phyloP scores from a whole-genome alignment of 2,888 invertebrate species.

The Archaeoteleia sp. region DNA sequence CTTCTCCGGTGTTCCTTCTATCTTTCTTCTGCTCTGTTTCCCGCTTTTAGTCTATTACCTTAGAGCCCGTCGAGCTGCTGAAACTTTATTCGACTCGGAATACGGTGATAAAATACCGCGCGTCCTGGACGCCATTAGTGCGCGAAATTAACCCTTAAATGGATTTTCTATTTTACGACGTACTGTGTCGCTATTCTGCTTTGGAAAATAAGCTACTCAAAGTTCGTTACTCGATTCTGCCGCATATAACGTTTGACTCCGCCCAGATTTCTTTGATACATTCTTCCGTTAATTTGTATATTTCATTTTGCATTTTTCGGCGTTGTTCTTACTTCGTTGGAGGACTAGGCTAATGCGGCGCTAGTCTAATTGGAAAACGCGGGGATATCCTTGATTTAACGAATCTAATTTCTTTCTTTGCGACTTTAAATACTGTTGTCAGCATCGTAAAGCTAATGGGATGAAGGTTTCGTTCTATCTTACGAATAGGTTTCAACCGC shows the following conservation, averaged over 20 bases:
- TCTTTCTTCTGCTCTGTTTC: conserved; percentile 35
- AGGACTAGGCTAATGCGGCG: too few relatives aligned
- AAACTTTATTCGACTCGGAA: conserved; percentile 29
- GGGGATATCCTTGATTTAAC: too few relatives aligned
- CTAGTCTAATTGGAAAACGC: too few relatives aligned
- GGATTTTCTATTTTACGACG: conserved; percentile 42
- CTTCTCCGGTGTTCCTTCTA: conserved; percentile 7
- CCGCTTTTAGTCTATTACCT: conserved; percentile 21
- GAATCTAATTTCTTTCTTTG: too few relatives aligned
- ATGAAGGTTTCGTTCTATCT: too few relatives aligned
- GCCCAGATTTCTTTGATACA: conserved; percentile 1
- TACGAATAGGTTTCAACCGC: too few relatives aligned
- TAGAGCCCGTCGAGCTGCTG: neutral
- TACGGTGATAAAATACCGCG: conserved; percentile 27
- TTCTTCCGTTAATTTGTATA: too few relatives aligned
- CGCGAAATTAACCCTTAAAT: conserved; percentile 48
- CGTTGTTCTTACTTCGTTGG: too few relatives aligned
- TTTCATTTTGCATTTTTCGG: too few relatives aligned
- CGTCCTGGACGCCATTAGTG: conserved; percentile 29
- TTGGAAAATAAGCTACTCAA: conserved; percentile 30
- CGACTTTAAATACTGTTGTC: too few relatives aligned
- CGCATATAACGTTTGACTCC: neutral
- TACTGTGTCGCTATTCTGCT: conserved; percentile 9
- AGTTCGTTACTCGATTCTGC: conserved; percentile 16
- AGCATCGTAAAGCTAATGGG: too few relatives aligned